A percentile compares a stretch with the other conserved stretches of the same genome.
Evolutionary conservation across 2,113 vertebrate genomes (phyloP).

Genomic region (Grantiella picta): DNA sequence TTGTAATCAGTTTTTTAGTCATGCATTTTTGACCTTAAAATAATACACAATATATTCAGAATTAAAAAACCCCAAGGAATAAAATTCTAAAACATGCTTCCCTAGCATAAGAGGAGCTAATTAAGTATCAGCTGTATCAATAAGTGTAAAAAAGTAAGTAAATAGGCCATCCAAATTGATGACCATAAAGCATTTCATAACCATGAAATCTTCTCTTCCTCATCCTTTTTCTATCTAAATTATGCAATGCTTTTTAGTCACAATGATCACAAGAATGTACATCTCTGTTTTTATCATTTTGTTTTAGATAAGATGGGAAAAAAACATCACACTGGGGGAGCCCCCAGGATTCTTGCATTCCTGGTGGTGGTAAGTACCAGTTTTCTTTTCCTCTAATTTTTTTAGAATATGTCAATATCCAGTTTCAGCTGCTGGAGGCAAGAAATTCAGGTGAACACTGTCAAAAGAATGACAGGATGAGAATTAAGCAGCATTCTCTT

Average conservation of each 20-base stretch:
- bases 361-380: conserved; percentile 95
- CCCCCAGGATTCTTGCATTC: conserved; percentile 98
- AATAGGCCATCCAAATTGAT: not conserved
- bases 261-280: not conserved
- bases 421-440: not conserved
- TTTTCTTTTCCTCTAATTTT: conserved; percentile 10
- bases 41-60: not conserved
- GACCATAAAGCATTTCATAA: not conserved
- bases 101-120: not conserved
- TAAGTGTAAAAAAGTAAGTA: not conserved
- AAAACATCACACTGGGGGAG: conserved; percentile 98
- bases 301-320: conserved; percentile 99
- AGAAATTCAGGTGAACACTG: not conserved
- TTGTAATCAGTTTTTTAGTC: not conserved
- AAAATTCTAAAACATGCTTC: not conserved
- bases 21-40: not conserved
- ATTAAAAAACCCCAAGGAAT: not conserved
- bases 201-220: not conserved
- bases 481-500: not conserved
- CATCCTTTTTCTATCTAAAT: not conserved
- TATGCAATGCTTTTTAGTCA: not conserved
- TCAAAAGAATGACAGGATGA: not conserved
- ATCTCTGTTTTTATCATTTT: conserved; percentile 24
- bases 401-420: not conserved
- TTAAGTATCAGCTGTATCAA: not conserved